These are phyloP conservation scores for Pristiophorus japonicus DNA, from an alignment of 2,113 vertebrate genomes.

Conservation along the genomic window DNA sequence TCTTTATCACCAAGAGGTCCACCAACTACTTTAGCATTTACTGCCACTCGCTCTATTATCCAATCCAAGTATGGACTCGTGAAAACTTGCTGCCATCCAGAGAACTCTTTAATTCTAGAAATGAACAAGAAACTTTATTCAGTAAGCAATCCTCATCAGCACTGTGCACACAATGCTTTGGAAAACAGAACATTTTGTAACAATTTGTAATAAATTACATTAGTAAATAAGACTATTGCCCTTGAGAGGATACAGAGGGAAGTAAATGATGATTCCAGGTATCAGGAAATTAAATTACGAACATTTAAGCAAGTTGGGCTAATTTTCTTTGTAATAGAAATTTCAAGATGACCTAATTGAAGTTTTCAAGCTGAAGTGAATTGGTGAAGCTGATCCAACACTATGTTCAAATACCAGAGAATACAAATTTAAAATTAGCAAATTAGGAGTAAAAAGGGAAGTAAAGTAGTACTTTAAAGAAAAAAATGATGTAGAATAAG, in stretches of 20 bases:
- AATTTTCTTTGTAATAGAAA: not conserved
- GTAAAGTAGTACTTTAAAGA: not conserved
- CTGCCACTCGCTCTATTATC: slow-evolving; percentile 85
- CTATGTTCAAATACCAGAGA: not conserved
- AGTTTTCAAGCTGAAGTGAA: not conserved
- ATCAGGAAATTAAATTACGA: not conserved
- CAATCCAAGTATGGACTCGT: slow-evolving; percentile 87
- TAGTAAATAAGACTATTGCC: not conserved
- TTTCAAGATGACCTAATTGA: not conserved
- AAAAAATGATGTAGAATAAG: not conserved
- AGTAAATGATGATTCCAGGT: no score
- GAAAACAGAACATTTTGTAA: not conserved
- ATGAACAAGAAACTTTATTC: slow-evolving; percentile 17
- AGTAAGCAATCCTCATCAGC: not conserved
- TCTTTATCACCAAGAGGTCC: slow-evolving; percentile 96
- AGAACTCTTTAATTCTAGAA: slow-evolving; percentile 88
- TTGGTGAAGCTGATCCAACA: not conserved
- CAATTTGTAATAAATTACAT: not conserved
- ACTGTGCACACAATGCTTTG: not conserved
- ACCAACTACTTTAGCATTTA: slow-evolving; percentile 96
- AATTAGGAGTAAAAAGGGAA: not conserved
- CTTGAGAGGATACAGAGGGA: not conserved
- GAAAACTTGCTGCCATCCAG: slow-evolving; percentile 96
- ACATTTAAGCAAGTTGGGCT: not conserved
- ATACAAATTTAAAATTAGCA: not conserved